Conservation (phyloP, 2,888 invertebrate genomes). For the Papilio elwesi region DNA sequence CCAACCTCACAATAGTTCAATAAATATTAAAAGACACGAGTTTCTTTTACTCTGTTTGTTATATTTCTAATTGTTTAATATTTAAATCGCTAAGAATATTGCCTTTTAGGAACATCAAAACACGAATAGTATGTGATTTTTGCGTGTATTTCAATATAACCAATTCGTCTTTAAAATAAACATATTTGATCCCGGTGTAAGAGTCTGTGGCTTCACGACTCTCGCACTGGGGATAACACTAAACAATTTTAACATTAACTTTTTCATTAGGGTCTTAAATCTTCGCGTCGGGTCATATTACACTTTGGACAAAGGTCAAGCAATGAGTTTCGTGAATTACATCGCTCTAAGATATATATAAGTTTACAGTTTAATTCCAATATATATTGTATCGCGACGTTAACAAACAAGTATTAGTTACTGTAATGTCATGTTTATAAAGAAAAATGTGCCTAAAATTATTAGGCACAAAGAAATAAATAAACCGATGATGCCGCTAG, state of each 20-base stretch:
- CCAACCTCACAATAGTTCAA: too few relatives aligned
- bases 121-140: too few relatives aligned
- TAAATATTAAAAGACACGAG: too few relatives aligned
- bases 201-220: conserved; percentile 3
- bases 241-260: conserved; percentile 10
- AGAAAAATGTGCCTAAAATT: neutral
- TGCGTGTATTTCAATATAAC: too few relatives aligned
- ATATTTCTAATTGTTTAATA: too few relatives aligned
- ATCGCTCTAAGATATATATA: conserved; percentile 10
- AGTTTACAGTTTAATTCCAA: neutral
- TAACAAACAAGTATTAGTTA: neutral
- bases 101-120: too few relatives aligned
- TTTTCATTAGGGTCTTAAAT: conserved; percentile 8
- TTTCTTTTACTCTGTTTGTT: too few relatives aligned
- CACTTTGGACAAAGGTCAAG: conserved; percentile 9
- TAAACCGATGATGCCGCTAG: too few relatives aligned
- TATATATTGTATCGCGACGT: neutral
- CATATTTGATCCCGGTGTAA: neutral
- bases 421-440: too few relatives aligned
- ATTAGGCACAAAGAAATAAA: too few relatives aligned
- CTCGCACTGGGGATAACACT: neutral
- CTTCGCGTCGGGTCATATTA: neutral
- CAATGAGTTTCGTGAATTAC: conserved; percentile 1
- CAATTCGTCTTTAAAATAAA: too few relatives aligned
- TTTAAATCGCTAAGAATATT: too few relatives aligned